These are phyloP conservation scores for Melanotaenia duboulayi DNA, from an alignment of 2,113 vertebrate species.

Conservation along the genomic window DNA sequence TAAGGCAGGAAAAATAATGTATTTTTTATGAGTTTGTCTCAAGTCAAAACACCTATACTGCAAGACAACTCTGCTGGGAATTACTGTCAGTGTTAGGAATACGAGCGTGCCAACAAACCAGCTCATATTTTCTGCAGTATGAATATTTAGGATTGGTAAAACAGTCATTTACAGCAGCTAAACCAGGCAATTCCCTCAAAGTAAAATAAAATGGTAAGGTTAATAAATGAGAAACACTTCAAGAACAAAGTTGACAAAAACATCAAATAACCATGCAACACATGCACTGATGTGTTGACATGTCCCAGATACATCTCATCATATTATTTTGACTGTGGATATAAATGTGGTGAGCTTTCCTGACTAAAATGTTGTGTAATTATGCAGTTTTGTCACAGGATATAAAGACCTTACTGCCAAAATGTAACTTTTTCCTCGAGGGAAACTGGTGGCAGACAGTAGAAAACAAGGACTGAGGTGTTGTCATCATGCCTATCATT, in stretches of 20 bases:
- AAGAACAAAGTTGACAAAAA: conserved; percentile 20
- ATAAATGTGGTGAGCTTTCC: neutral
- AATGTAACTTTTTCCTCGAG: neutral
- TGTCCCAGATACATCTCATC: conserved; percentile 33
- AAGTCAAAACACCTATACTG: neutral
- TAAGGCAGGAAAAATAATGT: neutral
- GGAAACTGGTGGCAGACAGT: neutral
- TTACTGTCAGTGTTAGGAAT: neutral
- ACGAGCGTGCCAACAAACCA: neutral
- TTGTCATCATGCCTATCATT: neutral
- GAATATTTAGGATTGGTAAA: conserved; percentile 13
- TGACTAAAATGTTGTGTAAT: neutral
- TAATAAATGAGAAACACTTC: neutral
- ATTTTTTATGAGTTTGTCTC: neutral
- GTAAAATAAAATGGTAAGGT: neutral
- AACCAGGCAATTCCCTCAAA: neutral
- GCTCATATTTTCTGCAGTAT: conserved; percentile 4
- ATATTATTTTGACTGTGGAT: conserved; percentile 1
- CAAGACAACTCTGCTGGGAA: neutral
- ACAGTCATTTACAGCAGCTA: neutral
- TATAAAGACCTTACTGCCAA: neutral
- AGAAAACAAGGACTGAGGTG: neutral
- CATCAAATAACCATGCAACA: conserved; percentile 12
- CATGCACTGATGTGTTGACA: neutral
- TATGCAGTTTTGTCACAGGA: neutral